A percentile compares a stretch with the other conserved stretches of the same genome.
Evolutionary conservation across 2,888 invertebrate species (phyloP).

Genomic region (Chaetogeoica ovagalla): DNA sequence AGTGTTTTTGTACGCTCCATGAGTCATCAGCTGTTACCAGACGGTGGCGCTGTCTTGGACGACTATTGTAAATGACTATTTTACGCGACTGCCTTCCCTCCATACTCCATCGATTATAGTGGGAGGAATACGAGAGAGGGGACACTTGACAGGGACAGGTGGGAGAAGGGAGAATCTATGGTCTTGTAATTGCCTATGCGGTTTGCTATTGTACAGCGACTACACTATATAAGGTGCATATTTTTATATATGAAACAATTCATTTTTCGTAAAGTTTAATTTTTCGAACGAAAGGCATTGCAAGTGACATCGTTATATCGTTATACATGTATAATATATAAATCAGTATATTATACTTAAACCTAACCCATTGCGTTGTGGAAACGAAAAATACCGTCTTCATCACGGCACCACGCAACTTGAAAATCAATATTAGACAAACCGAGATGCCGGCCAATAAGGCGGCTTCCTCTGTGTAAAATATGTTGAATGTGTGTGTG

Average conservation of each 20-base stretch:
- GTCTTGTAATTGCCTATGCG: background rate
- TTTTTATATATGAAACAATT: background rate
- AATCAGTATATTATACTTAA: no score
- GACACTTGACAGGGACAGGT: background rate
- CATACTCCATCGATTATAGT: background rate
- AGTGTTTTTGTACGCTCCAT: background rate
- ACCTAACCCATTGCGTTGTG: background rate
- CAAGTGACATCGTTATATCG: no score
- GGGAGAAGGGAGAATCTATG: background rate
- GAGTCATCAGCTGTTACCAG: slow-evolving; percentile 39
- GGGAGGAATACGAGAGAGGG: background rate
- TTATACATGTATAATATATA: no score
- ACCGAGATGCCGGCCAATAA: slow-evolving; percentile 6
- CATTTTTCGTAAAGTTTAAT: background rate
- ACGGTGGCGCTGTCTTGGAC: slow-evolving; percentile 36
- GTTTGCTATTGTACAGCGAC: background rate
- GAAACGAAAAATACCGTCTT: background rate
- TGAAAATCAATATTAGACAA: slow-evolving; percentile 12
- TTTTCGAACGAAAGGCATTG: background rate
- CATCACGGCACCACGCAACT: background rate
- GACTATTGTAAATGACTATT: slow-evolving; percentile 25
- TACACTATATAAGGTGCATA: background rate
- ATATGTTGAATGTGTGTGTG: background rate
- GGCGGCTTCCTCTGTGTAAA: no score
- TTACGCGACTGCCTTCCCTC: background rate